Evolutionary conservation across 2,888 invertebrate genomes (phyloP), one percentile per base, ranked within the genome.

Genomic region (Lathronympha strigana): DNA sequence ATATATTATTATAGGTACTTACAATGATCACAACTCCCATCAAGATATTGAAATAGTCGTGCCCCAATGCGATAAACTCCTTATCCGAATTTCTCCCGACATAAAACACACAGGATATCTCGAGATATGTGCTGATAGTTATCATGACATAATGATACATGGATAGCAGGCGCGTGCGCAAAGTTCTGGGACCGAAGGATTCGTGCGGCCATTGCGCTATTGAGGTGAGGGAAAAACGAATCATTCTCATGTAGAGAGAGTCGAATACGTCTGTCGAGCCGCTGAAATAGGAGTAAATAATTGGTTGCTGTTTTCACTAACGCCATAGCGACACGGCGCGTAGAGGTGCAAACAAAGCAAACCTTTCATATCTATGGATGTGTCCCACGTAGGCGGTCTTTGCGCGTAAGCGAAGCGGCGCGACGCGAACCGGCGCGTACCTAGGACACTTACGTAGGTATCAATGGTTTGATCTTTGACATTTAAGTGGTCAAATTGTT

Each of bases 161-260:
- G 1, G 31, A 5, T 0, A 19, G 2, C 1, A 51, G 9, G 5
- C 28, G 28, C 6, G 50, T 33, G 4, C 50, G 17, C 5, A 17
- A 3, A 5, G 31, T 31, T 9, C 13, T n/a, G 4, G 19, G 17
- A 4, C 50, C 50, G 19, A 51, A 31, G 2, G 19, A 3, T 2
- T n/a, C n/a, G 28, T 51, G 9, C 11, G 50, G 50, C 50, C 50
- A 51, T 11, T 51, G 50, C 1, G 31, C 50, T 4, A 51, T 51
- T 1, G 50, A 1, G 31, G 19, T 51, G 11, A 51, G 17, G 1
- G 11, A 51, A 11, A 31, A 17, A 5, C 50, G 50, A 1, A 31
- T 31, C 31, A 31, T 19, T 6, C 31, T 51, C 50, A 51, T 51
- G 19, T 51, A 51, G 13, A 2, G 1, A 2, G 31, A 17, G 17